These are phyloP conservation scores for Pseudomyrmex cubaensis DNA, from an alignment of 1,140 invertebrate species.

Conservation along the genomic window DNA sequence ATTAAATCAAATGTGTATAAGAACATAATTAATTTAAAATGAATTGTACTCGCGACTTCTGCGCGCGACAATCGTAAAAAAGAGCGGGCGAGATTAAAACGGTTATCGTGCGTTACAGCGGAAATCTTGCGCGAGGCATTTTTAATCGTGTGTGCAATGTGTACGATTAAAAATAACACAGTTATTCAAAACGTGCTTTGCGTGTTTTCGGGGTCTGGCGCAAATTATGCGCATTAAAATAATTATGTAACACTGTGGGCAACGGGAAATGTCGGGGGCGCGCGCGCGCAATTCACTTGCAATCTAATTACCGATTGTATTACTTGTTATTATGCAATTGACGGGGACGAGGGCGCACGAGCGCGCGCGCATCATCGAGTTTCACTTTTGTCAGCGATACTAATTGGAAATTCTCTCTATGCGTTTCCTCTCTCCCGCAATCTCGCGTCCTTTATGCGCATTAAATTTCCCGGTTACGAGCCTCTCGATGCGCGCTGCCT, in stretches of 20 bases:
- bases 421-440: background rate
- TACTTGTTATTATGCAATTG: constrained; percentile 40
- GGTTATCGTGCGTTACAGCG: background rate
- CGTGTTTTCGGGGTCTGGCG: constrained; percentile 6
- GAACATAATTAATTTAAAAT: too few relatives aligned
- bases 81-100: background rate
- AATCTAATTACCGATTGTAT: constrained; percentile 54
- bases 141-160: background rate
- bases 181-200: background rate
- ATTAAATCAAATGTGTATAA: background rate
- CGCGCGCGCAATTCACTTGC: constrained; percentile 30
- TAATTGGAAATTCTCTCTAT: constrained; percentile 52
- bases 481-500: constrained; percentile 27
- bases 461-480: constrained; percentile 51
- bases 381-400: constrained; percentile 53
- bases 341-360: background rate
- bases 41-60: background rate
- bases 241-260: constrained; percentile 8
- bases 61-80: background rate
- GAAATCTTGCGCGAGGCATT: background rate
- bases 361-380: constrained; percentile 31
- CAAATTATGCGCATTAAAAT: constrained; percentile 56
- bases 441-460: constrained; percentile 39
- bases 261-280: constrained; percentile 30
- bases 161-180: too few relatives aligned